Conservation (phyloP, 2,113 vertebrate species). For the Siniperca knerii region DNA sequence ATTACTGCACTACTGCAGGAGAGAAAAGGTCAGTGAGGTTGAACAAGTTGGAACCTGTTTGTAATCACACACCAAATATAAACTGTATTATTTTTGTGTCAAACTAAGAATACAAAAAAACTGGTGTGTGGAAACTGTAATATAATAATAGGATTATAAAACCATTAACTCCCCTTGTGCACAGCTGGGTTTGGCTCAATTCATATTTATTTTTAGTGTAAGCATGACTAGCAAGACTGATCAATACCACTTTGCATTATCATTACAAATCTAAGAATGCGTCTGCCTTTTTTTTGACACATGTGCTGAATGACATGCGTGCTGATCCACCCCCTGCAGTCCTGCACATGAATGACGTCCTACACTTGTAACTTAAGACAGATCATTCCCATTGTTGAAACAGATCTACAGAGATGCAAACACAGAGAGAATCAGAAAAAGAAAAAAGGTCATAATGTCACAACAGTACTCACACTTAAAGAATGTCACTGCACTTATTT, state of each 20-base stretch:
- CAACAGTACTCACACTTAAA: too few species aligned
- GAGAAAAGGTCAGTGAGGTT: too few species aligned
- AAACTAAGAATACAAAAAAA: neutral
- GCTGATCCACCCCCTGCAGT: neutral
- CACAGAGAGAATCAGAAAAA: neutral
- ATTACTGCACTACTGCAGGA: too few species aligned
- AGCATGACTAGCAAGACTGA: neutral
- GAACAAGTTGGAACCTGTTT: neutral
- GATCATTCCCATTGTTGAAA: neutral
- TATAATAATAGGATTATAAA: neutral
- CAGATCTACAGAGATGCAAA: neutral
- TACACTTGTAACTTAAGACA: too few species aligned
- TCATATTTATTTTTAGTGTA: neutral
- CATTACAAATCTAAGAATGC: neutral
- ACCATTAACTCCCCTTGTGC: neutral
- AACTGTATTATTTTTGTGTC: neutral
- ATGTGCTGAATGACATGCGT: neutral
- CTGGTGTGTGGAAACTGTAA: neutral
- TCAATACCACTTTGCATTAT: neutral
- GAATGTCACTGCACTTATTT: neutral
- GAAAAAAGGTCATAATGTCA: neutral
- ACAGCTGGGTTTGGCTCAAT: neutral
- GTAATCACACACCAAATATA: too few species aligned
- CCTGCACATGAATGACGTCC: neutral
- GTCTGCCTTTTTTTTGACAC: neutral